Base-by-base conservation (phyloP, 2,888 invertebrate genomes). In the Cantharis rustica region DNA sequence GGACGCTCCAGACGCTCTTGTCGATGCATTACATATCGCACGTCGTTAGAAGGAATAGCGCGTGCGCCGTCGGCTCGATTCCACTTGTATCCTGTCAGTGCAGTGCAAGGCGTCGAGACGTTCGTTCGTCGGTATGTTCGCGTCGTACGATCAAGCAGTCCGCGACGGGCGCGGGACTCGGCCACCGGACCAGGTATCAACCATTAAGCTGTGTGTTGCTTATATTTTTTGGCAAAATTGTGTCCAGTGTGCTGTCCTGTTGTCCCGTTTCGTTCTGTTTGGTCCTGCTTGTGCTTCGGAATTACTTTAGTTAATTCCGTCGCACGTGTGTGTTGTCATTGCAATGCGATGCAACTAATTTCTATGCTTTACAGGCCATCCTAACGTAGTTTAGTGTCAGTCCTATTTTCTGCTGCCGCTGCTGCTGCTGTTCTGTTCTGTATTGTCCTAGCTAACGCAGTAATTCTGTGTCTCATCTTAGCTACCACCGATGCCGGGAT, bases 91-190 rank as follows among this genome's bases (percentile, higher is more conserved):
- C 78, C 81, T 80, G 85, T 84, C 85, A 86, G 87, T 87, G 86
- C 86, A 86, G 86, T 86, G 86, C 84, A 84, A 83, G 84, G 85
- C 86, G 86, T 83, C 86, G 83, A 78, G 83, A 83, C 84, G 84
- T 80, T 81, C 84, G 85, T 82, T 85, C 85, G 86, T 86, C 85
- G 85, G 86, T 86, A 85, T 82, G 84, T 80, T 75, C 74, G 80
- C 77, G 77, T 66, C 73, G 73, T 78, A 81, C 84, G 84, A 78
- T 81, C 84, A 80, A 82, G 82, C 83, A 82, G 82, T 82, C 82
- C 84, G 85, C 84, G 86, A 85, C 84, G 83, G 84, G 83, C 83
- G 82, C 83, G 84, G 84, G 83, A 83, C 83, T 79, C 81, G 82
- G 81, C 81, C 79, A 81, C 82, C 83, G 80, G 80, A 82, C 82